These are phyloP conservation scores for Diplodus sargus DNA, from an alignment of 2,797 vertebrate species.

Conservation along the genomic window DNA sequence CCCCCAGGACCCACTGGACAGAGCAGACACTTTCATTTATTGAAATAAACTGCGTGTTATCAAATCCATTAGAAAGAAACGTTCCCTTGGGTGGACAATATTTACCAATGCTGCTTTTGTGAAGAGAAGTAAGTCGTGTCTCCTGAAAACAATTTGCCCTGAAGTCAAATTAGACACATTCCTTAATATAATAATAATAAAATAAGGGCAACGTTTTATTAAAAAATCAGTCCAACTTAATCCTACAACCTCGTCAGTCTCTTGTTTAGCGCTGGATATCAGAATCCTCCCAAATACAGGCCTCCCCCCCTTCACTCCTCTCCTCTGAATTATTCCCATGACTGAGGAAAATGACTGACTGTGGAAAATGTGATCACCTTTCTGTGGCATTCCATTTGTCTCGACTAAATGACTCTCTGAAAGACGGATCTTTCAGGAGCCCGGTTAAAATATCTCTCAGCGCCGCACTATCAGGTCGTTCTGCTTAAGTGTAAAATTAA, in stretches of 20 bases:
- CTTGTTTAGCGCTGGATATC: constrained; percentile 42
- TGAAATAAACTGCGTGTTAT: background rate
- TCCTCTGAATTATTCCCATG: constrained; percentile 54
- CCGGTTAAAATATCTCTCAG: constrained; percentile 77
- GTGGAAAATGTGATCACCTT: constrained; percentile 74
- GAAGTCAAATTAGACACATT: background rate
- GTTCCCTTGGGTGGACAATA: background rate
- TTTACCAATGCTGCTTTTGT: background rate
- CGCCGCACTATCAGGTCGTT: constrained; percentile 61
- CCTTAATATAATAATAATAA: background rate
- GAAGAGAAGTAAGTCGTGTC: background rate
- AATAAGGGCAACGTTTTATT: background rate
- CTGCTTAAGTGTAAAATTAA: constrained; percentile 68
- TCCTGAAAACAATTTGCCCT: constrained; percentile 3
- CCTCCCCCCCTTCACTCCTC: constrained; percentile 51
- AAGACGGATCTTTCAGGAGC: constrained; percentile 74
- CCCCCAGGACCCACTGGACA: constrained; percentile 6
- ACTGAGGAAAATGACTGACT: constrained; percentile 56
- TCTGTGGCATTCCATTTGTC: constrained; percentile 68
- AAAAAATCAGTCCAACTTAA: background rate
- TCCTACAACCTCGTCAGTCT: constrained; percentile 36
- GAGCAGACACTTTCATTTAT: background rate
- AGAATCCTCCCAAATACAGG: constrained; percentile 31
- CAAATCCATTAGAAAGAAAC: background rate
- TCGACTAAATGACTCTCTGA: constrained; percentile 64